Evolutionary conservation across 2,113 vertebrate genomes (phyloP).

Genomic region (Copsychus sechellarum): DNA sequence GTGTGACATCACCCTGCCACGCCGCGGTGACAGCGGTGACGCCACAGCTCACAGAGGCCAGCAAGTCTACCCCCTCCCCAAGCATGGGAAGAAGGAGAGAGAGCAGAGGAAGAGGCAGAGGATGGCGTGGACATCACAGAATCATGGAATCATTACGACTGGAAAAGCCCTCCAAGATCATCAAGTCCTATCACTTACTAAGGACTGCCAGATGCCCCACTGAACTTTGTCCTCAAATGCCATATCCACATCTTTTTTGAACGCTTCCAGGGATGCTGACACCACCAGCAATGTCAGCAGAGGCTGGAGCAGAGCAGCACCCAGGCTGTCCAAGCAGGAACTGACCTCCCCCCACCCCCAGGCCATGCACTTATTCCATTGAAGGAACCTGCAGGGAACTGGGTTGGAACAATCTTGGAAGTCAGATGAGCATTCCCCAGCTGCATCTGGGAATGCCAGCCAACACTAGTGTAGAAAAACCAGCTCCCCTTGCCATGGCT

Average conservation of each 20-base stretch:
- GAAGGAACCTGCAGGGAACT: not conserved
- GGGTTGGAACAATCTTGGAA: not conserved
- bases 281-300: not conserved
- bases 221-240: not conserved
- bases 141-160: fast-evolving
- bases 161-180: not conserved
- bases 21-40: not conserved
- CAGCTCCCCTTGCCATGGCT: not conserved
- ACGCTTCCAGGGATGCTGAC: not conserved
- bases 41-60: fast-evolving
- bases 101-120: not conserved
- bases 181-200: not conserved
- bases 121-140: not conserved
- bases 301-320: not conserved
- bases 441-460: not conserved
- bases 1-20: not conserved
- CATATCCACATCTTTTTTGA: not conserved
- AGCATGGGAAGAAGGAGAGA: not conserved
- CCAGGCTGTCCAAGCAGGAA: not conserved
- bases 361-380: fast-evolving
- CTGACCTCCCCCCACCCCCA: not conserved
- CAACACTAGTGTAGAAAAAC: not conserved
- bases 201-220: not conserved
- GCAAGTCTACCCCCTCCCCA: not conserved
- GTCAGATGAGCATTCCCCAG: fast-evolving